Conservation (phyloP, 2,888 invertebrate genomes). For the Trichopria drosophilae region DNA sequence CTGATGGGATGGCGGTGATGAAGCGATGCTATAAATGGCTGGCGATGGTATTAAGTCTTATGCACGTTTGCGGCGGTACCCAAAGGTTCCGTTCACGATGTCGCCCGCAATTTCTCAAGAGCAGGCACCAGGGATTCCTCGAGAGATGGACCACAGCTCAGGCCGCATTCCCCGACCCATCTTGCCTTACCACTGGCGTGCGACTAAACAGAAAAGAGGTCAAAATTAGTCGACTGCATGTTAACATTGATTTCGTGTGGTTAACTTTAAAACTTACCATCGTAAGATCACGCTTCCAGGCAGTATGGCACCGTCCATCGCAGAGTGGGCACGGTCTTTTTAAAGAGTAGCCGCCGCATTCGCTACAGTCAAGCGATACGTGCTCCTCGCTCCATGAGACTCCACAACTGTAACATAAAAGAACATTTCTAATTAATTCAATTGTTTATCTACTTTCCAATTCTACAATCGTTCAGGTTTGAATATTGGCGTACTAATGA, state of each 20-base stretch:
- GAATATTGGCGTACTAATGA: too few species aligned
- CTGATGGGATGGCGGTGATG: neutral
- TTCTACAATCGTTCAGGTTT: neutral
- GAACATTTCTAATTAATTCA: too few species aligned
- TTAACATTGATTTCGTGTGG: too few species aligned
- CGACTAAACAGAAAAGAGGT: conserved; percentile 62
- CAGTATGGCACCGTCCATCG: conserved; percentile 71
- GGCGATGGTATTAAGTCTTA: conserved; percentile 53
- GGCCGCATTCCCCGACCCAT: conserved; percentile 70
- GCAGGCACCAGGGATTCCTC: conserved; percentile 55
- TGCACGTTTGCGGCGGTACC: conserved; percentile 39
- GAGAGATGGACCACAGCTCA: conserved; percentile 57
- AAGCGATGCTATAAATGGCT: conserved; percentile 44
- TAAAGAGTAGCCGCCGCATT: conserved; percentile 79
- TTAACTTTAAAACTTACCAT: conserved; percentile 63
- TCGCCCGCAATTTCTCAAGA: conserved; percentile 55
- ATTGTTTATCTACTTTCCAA: neutral
- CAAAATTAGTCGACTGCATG: too few species aligned
- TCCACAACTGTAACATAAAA: conserved; percentile 65
- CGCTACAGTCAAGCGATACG: conserved; percentile 75
- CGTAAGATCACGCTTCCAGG: conserved; percentile 77
- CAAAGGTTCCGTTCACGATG: conserved; percentile 51
- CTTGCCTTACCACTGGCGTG: conserved; percentile 72
- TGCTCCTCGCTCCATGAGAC: conserved; percentile 80
- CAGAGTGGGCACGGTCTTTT: conserved; percentile 76